These are phyloP conservation scores for Tipula lateralis DNA, from an alignment of 2,888 invertebrate genomes.

Conservation along the genomic window DNA sequence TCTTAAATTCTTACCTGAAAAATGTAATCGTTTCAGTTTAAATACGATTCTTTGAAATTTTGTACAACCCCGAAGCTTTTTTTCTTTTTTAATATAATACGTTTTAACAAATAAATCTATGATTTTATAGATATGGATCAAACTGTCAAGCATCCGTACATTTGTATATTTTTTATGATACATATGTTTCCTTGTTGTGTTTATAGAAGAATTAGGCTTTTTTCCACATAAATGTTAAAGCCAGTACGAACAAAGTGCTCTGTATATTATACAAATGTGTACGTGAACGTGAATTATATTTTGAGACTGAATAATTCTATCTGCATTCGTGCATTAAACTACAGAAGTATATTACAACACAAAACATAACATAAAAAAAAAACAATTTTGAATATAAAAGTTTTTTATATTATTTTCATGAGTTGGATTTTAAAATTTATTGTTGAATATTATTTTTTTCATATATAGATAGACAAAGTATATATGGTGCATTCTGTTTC, in stretches of 20 bases:
- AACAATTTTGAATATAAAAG: not conserved
- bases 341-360: not conserved
- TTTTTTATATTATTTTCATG: not conserved
- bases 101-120: no score
- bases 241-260: not conserved
- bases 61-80: no score
- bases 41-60: no score
- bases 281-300: constrained; percentile 20
- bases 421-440: constrained; percentile 25
- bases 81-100: no score
- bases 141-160: no score
- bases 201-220: no score
- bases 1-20: no score
- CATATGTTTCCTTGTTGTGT: no score
- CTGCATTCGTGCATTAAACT: constrained; percentile 28
- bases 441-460: constrained; percentile 20
- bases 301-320: constrained; percentile 6
- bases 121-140: no score
- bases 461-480: not conserved
- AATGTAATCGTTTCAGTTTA: no score
- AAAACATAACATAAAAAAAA: not conserved
- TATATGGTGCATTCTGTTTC: not conserved
- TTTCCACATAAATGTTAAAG: not conserved
- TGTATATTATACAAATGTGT: not conserved
- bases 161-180: no score